Conservation (phyloP, 2,888 invertebrate species). For the Troilus luridus region DNA sequence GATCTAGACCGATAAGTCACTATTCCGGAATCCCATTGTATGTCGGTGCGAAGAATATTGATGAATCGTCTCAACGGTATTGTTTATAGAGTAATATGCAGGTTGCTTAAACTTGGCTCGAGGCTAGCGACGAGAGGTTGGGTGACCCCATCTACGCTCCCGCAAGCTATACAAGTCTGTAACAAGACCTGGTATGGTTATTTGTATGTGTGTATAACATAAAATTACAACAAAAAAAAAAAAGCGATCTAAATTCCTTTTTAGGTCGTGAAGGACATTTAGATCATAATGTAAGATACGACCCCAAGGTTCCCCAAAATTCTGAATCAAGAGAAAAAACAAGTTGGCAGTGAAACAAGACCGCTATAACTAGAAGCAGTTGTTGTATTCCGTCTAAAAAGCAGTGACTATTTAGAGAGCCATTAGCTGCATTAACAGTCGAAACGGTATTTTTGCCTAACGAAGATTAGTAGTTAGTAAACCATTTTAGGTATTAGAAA, state of each 20-base stretch:
- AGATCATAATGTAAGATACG: background rate
- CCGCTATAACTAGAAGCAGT: constrained; percentile 24
- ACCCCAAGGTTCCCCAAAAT: background rate
- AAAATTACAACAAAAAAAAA: background rate
- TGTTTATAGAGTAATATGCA: no score
- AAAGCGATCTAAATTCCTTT: background rate
- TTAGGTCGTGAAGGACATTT: background rate
- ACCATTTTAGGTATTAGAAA: no score
- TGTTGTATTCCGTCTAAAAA: constrained; percentile 6
- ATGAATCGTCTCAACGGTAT: no score
- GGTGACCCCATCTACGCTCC: no score
- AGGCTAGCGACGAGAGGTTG: no score
- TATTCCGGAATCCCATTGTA: no score
- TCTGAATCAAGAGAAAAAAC: background rate
- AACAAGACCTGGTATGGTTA: no score
- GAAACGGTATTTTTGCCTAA: background rate
- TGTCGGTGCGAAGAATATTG: no score
- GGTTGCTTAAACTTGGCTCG: no score
- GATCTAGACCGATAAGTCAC: no score
- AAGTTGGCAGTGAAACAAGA: constrained; percentile 22
- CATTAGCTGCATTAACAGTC: background rate
- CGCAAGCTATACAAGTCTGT: no score
- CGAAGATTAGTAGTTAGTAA: background rate
- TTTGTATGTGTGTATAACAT: background rate
- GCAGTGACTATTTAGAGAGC: background rate